Evolutionary conservation across 2,797 vertebrate species (phyloP).

Genomic region (Poeciliopsis presidionis): DNA sequence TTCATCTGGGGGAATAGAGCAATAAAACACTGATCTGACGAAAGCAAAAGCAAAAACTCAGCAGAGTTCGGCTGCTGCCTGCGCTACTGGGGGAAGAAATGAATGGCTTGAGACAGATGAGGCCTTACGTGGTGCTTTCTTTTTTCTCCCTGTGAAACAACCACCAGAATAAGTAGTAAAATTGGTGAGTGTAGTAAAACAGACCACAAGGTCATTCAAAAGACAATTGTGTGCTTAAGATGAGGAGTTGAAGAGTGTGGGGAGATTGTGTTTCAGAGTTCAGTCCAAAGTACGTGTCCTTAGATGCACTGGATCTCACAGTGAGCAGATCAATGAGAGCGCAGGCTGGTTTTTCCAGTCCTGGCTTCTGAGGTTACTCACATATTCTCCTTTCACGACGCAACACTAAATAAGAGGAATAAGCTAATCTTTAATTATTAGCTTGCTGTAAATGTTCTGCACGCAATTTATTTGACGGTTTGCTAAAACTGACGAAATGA

Average conservation of each 20-base stretch:
- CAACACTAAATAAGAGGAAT: conserved; percentile 52
- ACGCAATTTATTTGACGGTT: conserved; percentile 46
- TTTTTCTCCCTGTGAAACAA: conserved; percentile 71
- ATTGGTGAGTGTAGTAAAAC: conserved; percentile 76
- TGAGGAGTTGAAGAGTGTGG: conserved; percentile 75
- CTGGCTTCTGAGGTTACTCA: conserved; percentile 61
- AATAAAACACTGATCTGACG: conserved; percentile 48
- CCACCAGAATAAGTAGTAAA: conserved; percentile 75
- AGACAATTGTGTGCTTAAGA: conserved; percentile 83
- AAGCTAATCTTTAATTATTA: conserved; percentile 43
- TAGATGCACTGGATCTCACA: conserved; percentile 72
- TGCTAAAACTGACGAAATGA: too few relatives aligned
- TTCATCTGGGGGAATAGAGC: conserved; percentile 31
- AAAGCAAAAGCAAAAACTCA: conserved; percentile 33
- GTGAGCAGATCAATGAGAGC: conserved; percentile 64
- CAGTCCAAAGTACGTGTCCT: conserved; percentile 80
- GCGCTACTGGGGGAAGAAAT: conserved; percentile 38
- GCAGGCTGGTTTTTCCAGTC: conserved; percentile 58
- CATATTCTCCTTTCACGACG: conserved; percentile 43
- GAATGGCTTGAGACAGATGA: conserved; percentile 57
- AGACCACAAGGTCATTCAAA: conserved; percentile 82
- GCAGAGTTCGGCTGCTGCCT: conserved; percentile 52
- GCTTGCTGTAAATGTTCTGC: conserved; percentile 39
- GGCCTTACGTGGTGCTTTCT: conserved; percentile 45
- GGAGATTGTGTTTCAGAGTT: conserved; percentile 78